These are phyloP conservation scores for Coremacera marginata DNA, from an alignment of 2,888 invertebrate species.

Conservation along the genomic window DNA sequence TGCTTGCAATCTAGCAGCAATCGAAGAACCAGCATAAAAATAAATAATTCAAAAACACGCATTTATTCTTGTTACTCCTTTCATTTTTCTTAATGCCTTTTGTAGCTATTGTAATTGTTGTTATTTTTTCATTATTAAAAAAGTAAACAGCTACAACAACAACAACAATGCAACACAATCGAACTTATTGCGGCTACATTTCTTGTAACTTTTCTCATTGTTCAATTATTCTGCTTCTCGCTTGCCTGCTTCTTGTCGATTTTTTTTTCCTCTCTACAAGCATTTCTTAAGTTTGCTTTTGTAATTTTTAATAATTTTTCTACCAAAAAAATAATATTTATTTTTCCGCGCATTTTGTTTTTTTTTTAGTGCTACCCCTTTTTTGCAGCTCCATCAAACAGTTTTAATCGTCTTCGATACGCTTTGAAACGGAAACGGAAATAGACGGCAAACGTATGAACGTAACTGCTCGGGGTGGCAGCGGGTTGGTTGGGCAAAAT, in stretches of 20 bases:
- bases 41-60: slow-evolving; percentile 5
- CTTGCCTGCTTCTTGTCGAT: not conserved
- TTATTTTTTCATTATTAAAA: slow-evolving; percentile 49
- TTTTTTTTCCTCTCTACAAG: not conserved
- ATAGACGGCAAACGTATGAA: slow-evolving; percentile 26
- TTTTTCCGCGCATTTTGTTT: slow-evolving; percentile 1
- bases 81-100: slow-evolving; percentile 18
- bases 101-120: slow-evolving; percentile 40
- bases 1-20: not conserved
- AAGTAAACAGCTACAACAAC: slow-evolving; percentile 35
- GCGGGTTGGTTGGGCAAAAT: slow-evolving; percentile 24
- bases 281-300: slow-evolving; percentile 10
- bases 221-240: slow-evolving; percentile 22
- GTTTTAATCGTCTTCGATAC: slow-evolving; percentile 46
- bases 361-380: not conserved
- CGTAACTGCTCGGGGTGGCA: not conserved
- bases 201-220: slow-evolving; percentile 24
- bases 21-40: not conserved
- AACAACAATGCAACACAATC: slow-evolving; percentile 21
- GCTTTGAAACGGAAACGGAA: slow-evolving; percentile 43
- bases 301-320: slow-evolving; percentile 29
- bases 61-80: not conserved
- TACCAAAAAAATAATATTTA: slow-evolving; percentile 10
- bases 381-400: not conserved
- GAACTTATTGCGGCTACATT: slow-evolving; percentile 32